Evolutionary conservation across 1,140 invertebrate species (phyloP).

Genomic region (Lethrus apterus): DNA sequence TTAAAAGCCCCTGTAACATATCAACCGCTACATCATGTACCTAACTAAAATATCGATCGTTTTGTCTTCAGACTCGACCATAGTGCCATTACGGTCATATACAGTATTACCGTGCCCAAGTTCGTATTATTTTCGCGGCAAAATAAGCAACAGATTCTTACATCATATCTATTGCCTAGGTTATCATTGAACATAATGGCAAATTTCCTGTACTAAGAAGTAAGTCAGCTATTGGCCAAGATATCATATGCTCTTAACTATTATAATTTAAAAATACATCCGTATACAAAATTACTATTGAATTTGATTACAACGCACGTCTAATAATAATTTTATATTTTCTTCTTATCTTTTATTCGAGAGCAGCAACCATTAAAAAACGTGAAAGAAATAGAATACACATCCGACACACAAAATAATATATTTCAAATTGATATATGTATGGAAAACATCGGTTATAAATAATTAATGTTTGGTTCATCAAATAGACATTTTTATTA

Average conservation of each 20-base stretch:
- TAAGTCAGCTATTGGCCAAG: slow-evolving; percentile 16
- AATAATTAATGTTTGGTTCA: too few relatives aligned
- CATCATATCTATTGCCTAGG: slow-evolving; percentile 5
- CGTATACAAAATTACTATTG: slow-evolving; percentile 2
- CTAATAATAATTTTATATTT: slow-evolving; percentile 7
- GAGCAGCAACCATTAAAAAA: not conserved
- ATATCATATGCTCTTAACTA: slow-evolving; percentile 3
- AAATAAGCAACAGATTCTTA: slow-evolving; percentile 1
- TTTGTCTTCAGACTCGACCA: slow-evolving; percentile 4
- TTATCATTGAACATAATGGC: slow-evolving; percentile 23
- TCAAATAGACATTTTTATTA: too few relatives aligned
- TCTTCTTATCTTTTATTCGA: not conserved
- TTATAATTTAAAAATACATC: slow-evolving; percentile 5
- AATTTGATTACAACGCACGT: not conserved
- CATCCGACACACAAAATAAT: too few relatives aligned
- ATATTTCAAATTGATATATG: too few relatives aligned
- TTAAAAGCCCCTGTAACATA: slow-evolving; percentile 21
- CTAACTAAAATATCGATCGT: slow-evolving; percentile 29
- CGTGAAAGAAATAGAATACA: not conserved
- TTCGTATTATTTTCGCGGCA: slow-evolving; percentile 9
- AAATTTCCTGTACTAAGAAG: slow-evolving; percentile 23
- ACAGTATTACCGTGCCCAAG: not conserved
- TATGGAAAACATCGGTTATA: too few relatives aligned
- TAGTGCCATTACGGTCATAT: not conserved
- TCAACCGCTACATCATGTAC: slow-evolving; percentile 33